phyloP scores from a whole-genome alignment of 2,113 vertebrate genomes.

The Anser brachyrhynchus region DNA sequence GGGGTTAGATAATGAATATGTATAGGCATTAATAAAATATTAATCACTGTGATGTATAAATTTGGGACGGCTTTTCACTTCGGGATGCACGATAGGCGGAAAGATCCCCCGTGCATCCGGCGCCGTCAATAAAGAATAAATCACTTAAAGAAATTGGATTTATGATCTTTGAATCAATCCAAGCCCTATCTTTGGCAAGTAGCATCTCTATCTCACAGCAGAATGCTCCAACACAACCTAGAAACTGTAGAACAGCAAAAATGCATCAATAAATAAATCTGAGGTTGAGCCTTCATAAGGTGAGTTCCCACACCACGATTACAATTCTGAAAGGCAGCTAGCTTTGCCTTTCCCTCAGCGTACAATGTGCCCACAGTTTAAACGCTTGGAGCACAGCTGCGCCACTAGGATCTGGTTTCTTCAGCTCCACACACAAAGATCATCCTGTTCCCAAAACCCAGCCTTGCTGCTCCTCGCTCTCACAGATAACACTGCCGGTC shows the following conservation, averaged over 20 bases:
- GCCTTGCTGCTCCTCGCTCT: background rate
- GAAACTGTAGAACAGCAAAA: background rate
- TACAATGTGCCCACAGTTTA: constrained; percentile 40
- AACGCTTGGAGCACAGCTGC: constrained; percentile 68
- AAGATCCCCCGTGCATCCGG: too few relatives aligned
- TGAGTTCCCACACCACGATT: background rate
- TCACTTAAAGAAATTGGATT: too few relatives aligned
- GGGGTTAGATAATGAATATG: too few relatives aligned
- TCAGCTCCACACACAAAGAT: constrained; percentile 72
- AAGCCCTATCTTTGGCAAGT: background rate
- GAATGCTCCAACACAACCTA: background rate
- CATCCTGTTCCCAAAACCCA: constrained; percentile 65
- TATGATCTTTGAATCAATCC: too few relatives aligned
- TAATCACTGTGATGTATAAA: too few relatives aligned
- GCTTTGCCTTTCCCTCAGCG: background rate
- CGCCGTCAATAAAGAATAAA: too few relatives aligned
- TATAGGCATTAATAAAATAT: too few relatives aligned
- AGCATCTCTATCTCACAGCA: background rate
- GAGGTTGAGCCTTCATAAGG: background rate
- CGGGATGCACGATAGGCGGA: too few relatives aligned
- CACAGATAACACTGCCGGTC: constrained; percentile 55
- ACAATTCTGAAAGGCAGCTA: background rate
- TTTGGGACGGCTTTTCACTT: too few relatives aligned
- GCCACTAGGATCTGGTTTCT: constrained; percentile 17
- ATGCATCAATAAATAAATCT: background rate